phyloP scores from a whole-genome alignment of 2,797 vertebrate species.

The Diplodus puntazzo region DNA sequence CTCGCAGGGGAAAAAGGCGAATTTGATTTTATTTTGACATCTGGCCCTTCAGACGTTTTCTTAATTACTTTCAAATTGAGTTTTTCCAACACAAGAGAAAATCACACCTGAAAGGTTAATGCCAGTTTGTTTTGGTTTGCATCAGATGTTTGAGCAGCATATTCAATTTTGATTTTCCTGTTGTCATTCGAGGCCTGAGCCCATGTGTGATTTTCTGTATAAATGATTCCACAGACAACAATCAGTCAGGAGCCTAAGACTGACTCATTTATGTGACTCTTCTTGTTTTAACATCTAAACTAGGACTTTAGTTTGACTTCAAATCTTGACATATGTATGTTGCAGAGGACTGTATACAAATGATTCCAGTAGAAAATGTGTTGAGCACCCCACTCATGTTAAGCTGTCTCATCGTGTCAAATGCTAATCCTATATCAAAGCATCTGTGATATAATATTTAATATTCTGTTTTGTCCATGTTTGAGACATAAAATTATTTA shows the following conservation, averaged over 20 bases:
- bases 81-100: neutral
- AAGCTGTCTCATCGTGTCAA: neutral
- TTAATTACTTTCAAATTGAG: neutral
- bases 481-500: neutral
- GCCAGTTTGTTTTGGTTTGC: neutral
- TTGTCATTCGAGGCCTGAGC: neutral
- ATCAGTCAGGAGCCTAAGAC: neutral
- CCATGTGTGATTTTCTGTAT: neutral
- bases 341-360: neutral
- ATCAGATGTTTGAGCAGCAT: neutral
- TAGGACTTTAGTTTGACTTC: neutral
- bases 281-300: no score
- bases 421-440: conserved; percentile 15
- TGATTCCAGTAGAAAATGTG: neutral
- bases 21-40: conserved; percentile 4
- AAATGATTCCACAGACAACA: neutral
- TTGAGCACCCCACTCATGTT: neutral
- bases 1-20: neutral
- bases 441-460: neutral
- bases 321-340: neutral
- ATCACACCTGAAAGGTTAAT: neutral
- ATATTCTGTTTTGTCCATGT: neutral
- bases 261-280: neutral
- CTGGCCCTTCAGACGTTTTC: neutral
- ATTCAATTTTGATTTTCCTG: neutral